These are phyloP conservation scores for Lepidochrysops patricia DNA, from an alignment of 2,888 invertebrate genomes.

Conservation along the genomic window DNA sequence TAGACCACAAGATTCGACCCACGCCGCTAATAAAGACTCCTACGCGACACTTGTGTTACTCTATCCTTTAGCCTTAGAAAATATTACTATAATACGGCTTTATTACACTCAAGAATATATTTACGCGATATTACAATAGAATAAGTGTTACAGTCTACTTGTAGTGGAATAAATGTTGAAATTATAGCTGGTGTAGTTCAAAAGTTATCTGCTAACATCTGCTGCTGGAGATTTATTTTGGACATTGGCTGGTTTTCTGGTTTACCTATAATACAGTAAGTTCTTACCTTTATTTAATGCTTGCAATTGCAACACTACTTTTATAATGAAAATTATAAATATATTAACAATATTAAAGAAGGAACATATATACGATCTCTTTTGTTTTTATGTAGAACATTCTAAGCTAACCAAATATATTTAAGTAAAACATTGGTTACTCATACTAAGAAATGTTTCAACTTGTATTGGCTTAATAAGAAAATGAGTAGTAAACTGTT, in stretches of 20 bases:
- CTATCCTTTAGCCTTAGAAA: conserved; percentile 34
- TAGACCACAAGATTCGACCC: conserved; percentile 55
- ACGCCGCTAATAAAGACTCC: conserved; percentile 65
- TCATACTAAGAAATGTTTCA: too few species aligned
- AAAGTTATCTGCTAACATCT: neutral
- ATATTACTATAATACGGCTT: conserved; percentile 42
- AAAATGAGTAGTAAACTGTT: neutral
- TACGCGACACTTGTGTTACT: conserved; percentile 46
- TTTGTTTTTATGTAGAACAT: neutral
- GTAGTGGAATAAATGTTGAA: neutral
- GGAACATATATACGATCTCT: neutral
- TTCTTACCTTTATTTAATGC: neutral
- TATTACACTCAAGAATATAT: conserved; percentile 28
- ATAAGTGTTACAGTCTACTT: conserved; percentile 3
- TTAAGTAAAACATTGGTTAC: too few species aligned
- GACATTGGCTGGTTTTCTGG: neutral
- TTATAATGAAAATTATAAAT: neutral
- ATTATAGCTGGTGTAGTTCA: neutral
- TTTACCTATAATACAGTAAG: neutral
- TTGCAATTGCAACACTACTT: neutral
- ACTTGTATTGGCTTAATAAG: too few species aligned
- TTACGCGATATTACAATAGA: conserved; percentile 22
- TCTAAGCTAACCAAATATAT: neutral
- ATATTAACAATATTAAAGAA: neutral
- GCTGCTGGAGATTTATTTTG: neutral